Percentiles rank a stretch among this genome's conserved stretches.
These are phyloP conservation scores for Macrophya alboannulata DNA, from an alignment of 2,888 invertebrate species.

Conservation along the genomic window DNA sequence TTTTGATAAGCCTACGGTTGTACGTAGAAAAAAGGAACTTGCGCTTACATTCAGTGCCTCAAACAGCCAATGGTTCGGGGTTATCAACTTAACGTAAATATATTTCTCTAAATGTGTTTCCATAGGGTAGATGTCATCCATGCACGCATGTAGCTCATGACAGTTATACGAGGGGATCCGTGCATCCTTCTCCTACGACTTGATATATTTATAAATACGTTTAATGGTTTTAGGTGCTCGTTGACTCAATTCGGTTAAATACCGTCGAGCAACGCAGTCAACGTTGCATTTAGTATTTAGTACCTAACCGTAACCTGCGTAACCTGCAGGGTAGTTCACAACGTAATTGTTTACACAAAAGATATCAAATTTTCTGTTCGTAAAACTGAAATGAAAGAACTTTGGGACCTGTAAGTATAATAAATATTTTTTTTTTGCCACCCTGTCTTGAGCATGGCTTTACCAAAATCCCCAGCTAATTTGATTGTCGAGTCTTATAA, in stretches of 20 bases:
- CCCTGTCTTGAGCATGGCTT: neutral
- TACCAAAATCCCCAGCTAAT: slow-evolving; percentile 2
- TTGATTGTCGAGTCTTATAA: neutral
- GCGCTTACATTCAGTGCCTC: neutral
- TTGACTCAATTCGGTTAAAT: slow-evolving; percentile 51
- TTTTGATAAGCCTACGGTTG: neutral
- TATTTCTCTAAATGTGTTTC: slow-evolving; percentile 35
- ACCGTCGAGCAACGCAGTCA: slow-evolving; percentile 36
- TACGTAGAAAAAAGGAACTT: neutral
- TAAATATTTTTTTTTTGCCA: neutral
- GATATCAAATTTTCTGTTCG: slow-evolving; percentile 50
- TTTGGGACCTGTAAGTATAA: neutral
- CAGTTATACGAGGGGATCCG: slow-evolving; percentile 36
- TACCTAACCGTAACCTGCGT: slow-evolving; percentile 14
- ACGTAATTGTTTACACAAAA: slow-evolving; percentile 44
- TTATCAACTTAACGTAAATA: slow-evolving; percentile 26
- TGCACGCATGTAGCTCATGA: slow-evolving; percentile 40
- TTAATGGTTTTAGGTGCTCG: slow-evolving; percentile 52
- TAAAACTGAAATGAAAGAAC: slow-evolving; percentile 29
- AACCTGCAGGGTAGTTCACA: slow-evolving; percentile 23
- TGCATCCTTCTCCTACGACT: slow-evolving; percentile 1
- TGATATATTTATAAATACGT: slow-evolving; percentile 53
- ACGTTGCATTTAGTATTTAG: slow-evolving; percentile 16
- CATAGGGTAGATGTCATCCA: slow-evolving; percentile 20
- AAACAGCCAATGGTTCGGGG: neutral